Base-by-base conservation (phyloP, 2,113 vertebrate species). In the Elephas maximus region DNA sequence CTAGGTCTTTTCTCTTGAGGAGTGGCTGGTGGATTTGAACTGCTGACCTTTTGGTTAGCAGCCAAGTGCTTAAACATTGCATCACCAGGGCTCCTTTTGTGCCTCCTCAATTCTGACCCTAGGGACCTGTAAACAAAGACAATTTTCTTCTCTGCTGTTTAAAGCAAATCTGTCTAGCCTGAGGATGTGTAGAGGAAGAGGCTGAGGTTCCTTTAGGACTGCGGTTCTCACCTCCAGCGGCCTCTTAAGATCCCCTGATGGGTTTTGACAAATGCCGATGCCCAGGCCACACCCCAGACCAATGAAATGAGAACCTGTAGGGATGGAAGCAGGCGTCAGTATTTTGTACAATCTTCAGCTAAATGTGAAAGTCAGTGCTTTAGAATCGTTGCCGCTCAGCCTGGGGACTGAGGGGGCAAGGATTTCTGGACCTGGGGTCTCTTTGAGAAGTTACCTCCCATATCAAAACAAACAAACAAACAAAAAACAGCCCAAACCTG, bases 371-470 rank as follows among this genome's bases (percentile, higher is more conserved):
- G 24, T 17, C 30, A 0, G 0, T 2, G 65, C 65, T 88, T 33
- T 26, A 33, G 26, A 33, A 12, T 8, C 33, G 21, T 23, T 14
- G 44, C 37, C 18, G 0, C 41, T 44, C 60, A 1, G 0, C 1
- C 1, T 15, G 30, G 5, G 48, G 51, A 6, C 30, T 74, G 28
- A 73, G 69, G 18, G 60, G 86, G 82, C 23, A 90, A 69, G 44
- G n/a, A 26, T 62, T 63, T 76, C 44, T 78, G 63, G 15, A 85
- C 33, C 8, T 30, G 8, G 33, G 21, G 44, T 2, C 18, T 37
- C 8, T 69, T 60, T 91, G 24, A 48, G 60, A 93, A 74, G 73
- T 65, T 28, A 74, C 11, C 15, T 14, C 53, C 53, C 53, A 57
- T 57, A 57, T 4, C 53, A 57, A 57, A 57, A 57, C 8, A 57